Base-by-base conservation (phyloP, 1,140 invertebrate species). In the Leptopilina boulardi region DNA sequence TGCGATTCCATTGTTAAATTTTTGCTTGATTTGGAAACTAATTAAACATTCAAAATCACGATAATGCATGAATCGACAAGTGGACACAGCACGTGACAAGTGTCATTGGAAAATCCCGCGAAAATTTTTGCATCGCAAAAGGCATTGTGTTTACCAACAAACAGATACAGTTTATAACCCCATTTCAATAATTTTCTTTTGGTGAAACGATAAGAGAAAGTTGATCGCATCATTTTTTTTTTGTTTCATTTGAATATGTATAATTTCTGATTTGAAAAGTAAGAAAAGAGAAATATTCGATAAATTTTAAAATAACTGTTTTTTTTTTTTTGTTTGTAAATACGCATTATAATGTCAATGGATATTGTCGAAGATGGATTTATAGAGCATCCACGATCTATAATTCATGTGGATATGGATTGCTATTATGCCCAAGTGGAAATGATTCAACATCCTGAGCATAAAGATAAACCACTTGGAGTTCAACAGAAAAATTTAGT, bases 341-440 rank as follows among this genome's bases (percentile, higher is more conserved):
- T 75, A 30, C n/a, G n/a, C 9, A 19, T 11, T 59, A 71, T 75
- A 34, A 70, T 74, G 72, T 59, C 56, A 81, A 90, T 90, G 89
- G 89, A 90, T 84, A 86, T 82, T 79, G 84, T 85, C 15, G 87
- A 85, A 76, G 83, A 88, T 73, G 38, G 70, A 18, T 80, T 82
- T 59, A 82, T 86, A 72, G 83, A 82, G 51, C 94, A 95, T 88
- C 86, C 91, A 11, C 92, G 93, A 86, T 92, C 92, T 77, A 95
- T 97, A 72, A 93, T 96, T 82, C 94, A 97, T 84, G 90, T 97
- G 83, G 94, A 96, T 87, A 91, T 96, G 82, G 94, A 96, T 84
- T 96, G 94, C 86, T 96, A 96, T 89, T 96, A 96, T 89, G 95
- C 95, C 72, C 96, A 96, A 92, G 95, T 96, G 77, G 95, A 96